Conservation (phyloP, 2,888 invertebrate genomes). For the Callimorpha dominula region DNA sequence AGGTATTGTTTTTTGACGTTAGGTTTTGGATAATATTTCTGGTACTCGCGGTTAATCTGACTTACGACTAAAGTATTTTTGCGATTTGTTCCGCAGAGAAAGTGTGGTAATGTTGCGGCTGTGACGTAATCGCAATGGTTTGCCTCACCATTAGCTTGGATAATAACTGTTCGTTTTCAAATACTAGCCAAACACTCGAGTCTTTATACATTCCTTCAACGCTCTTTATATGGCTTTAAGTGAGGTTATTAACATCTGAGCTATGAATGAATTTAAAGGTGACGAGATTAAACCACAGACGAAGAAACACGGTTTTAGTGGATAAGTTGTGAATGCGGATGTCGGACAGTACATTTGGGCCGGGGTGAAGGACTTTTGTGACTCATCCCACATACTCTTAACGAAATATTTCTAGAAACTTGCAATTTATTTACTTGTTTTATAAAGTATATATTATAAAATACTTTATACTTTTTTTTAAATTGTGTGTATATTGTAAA, state of each 20-base stretch:
- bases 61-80: conserved; percentile 52
- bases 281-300: conserved; percentile 60
- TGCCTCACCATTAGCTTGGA: conserved; percentile 43
- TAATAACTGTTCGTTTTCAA: conserved; percentile 33
- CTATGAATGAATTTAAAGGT: conserved; percentile 70
- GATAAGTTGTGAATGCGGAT: conserved; percentile 76
- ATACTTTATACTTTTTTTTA: not conserved
- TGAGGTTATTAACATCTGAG: conserved; percentile 59
- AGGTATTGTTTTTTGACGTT: not conserved
- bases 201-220: conserved; percentile 32
- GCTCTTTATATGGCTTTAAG: conserved; percentile 40
- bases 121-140: conserved; percentile 61
- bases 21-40: conserved; percentile 26
- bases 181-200: conserved; percentile 31
- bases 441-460: not conserved
- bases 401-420: conserved; percentile 66
- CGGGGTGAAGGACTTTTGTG: conserved; percentile 81
- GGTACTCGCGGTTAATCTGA: conserved; percentile 42
- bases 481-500: not conserved
- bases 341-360: conserved; percentile 62
- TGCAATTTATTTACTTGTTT: conserved; percentile 28
- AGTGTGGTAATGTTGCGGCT: conserved; percentile 61
- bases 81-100: conserved; percentile 63
- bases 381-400: conserved; percentile 70
- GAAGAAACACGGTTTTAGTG: conserved; percentile 59